A percentile compares a stretch with the other conserved stretches of the same genome.
Conservation (phyloP, 2,113 vertebrate genomes). For the Nanorana parkeri region DNA sequence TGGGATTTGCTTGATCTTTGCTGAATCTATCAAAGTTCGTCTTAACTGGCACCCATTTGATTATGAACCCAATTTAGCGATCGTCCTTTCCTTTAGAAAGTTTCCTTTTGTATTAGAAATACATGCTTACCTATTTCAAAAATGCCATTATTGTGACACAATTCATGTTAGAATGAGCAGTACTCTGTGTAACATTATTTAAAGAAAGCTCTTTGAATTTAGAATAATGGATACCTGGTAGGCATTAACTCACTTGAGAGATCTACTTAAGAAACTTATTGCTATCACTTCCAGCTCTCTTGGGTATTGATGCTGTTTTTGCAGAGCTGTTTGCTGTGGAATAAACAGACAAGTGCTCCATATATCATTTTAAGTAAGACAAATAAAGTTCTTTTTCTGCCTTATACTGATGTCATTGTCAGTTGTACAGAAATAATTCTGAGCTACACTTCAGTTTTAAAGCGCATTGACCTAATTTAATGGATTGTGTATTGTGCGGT, state of each 20-base stretch:
- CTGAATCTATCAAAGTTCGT: constrained; percentile 74
- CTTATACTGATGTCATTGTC: constrained; percentile 85
- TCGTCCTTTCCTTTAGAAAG: constrained; percentile 66
- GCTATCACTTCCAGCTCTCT: constrained; percentile 77
- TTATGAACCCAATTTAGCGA: constrained; percentile 77
- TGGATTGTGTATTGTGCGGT: constrained; percentile 67
- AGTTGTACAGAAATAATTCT: constrained; percentile 86
- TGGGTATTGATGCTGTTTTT: constrained; percentile 76
- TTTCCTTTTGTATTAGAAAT: constrained; percentile 69
- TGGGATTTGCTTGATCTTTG: constrained; percentile 62
- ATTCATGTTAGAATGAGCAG: constrained; percentile 77
- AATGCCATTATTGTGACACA: constrained; percentile 70
- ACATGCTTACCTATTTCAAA: constrained; percentile 70
- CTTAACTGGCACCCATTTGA: constrained; percentile 77
- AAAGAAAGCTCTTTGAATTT: constrained; percentile 79
- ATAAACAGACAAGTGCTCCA: constrained; percentile 86
- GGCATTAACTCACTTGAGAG: constrained; percentile 80
- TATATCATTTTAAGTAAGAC: constrained; percentile 89
- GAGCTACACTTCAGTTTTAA: constrained; percentile 85
- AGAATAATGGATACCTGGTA: constrained; percentile 84
- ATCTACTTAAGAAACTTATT: constrained; percentile 83
- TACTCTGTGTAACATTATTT: constrained; percentile 67
- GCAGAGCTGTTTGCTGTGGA: constrained; percentile 84
- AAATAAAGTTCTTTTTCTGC: constrained; percentile 85
- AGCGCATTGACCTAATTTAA: constrained; percentile 84